Percentiles rank a stretch among this genome's conserved stretches.
These are phyloP conservation scores for Adelges cooleyi DNA, from an alignment of 1,140 invertebrate species.

Conservation along the genomic window DNA sequence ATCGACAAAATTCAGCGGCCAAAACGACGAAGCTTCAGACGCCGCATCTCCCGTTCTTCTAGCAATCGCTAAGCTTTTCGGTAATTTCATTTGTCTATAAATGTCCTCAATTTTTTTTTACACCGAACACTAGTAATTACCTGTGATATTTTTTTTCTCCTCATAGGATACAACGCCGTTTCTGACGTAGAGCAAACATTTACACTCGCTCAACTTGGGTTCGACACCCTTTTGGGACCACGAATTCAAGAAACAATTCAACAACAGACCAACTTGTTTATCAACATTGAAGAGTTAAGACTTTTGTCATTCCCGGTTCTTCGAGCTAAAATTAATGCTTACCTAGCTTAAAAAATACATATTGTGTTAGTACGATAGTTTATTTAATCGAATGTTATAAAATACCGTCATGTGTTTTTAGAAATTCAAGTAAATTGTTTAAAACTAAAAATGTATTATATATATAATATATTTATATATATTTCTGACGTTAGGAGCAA, in stretches of 20 bases:
- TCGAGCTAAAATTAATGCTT: not conserved
- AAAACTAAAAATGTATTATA: too few species aligned
- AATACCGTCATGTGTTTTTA: too few species aligned
- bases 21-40: not conserved
- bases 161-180: not conserved
- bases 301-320: not conserved
- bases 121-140: not conserved
- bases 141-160: not conserved
- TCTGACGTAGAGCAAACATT: not conserved
- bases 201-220: constrained; percentile 1
- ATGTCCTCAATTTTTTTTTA: not conserved
- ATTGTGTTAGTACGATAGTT: too few species aligned
- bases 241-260: not conserved
- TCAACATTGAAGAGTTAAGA: not conserved
- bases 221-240: not conserved
- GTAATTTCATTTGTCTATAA: not conserved
- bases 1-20: not conserved
- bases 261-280: not conserved
- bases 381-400: too few species aligned
- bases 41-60: not conserved
- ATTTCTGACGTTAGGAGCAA: too few species aligned
- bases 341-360: not conserved
- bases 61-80: constrained; percentile 3
- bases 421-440: too few species aligned
- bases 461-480: too few species aligned